These are phyloP conservation scores for Laodelphax striatellus DNA, from an alignment of 1,140 invertebrate species.

Conservation along the genomic window DNA sequence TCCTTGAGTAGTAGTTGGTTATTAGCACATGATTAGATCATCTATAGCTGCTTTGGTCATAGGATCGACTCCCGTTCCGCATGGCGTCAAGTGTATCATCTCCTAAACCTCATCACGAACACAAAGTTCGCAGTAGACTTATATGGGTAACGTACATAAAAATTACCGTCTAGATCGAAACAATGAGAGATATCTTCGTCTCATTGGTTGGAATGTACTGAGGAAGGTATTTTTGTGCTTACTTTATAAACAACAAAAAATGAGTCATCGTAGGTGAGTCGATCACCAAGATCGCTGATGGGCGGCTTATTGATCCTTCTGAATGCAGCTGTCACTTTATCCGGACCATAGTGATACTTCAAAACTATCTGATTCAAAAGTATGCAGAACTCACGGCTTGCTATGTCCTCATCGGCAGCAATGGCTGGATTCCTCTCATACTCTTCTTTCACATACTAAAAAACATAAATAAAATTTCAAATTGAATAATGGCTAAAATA, in stretches of 20 bases:
- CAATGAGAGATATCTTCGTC: no score
- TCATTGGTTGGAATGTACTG: no score
- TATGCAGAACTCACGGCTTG: conserved; percentile 48
- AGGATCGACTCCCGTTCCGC: no score
- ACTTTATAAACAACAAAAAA: conserved; percentile 23
- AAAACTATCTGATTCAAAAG: conserved; percentile 47
- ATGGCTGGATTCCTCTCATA: conserved; percentile 42
- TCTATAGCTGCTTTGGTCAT: no score
- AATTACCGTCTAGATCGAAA: no score
- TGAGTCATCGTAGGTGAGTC: conserved; percentile 45
- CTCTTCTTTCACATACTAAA: conserved; percentile 45
- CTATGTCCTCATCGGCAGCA: conserved; percentile 45
- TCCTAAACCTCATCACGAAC: no score
- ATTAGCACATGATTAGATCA: no score
- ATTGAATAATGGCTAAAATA: neutral
- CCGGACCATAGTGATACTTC: conserved; percentile 53
- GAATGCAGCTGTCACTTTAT: conserved; percentile 50
- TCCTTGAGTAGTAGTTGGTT: no score
- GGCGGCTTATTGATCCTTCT: conserved; percentile 51
- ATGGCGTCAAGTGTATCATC: no score
- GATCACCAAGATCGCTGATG: conserved; percentile 47
- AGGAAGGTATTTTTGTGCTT: no score
- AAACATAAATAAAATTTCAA: neutral
- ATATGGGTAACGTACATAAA: no score
- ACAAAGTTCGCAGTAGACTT: no score